Evolutionary conservation across 2,888 invertebrate species (phyloP).

Genomic region (Tribolium freemani): DNA sequence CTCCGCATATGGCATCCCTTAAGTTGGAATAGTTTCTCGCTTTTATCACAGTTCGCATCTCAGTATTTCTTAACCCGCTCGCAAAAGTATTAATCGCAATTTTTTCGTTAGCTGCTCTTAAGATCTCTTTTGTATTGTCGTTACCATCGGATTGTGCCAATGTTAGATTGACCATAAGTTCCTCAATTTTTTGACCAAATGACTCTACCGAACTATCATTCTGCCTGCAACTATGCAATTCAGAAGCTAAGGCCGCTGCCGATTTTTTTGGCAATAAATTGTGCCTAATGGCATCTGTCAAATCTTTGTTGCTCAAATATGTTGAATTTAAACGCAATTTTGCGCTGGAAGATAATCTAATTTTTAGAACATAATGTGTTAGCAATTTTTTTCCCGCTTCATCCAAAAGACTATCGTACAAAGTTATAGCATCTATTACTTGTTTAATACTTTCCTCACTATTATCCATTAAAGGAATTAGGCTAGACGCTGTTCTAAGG

Average conservation of each 20-base stretch:
- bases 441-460: constrained; percentile 47
- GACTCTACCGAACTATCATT: constrained; percentile 37
- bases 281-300: too few relatives aligned
- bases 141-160: constrained; percentile 45
- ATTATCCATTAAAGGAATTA: constrained; percentile 35
- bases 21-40: constrained; percentile 43
- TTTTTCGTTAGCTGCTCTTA: constrained; percentile 46
- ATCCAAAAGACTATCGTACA: constrained; percentile 46
- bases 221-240: constrained; percentile 40
- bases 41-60: constrained; percentile 43
- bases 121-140: constrained; percentile 17
- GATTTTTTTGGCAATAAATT: constrained; percentile 39
- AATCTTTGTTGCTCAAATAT: too few relatives aligned
- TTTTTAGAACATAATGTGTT: too few relatives aligned
- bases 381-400: too few relatives aligned
- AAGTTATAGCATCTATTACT: constrained; percentile 49
- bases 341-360: constrained; percentile 32
- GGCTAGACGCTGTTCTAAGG: constrained; percentile 44
- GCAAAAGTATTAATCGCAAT: constrained; percentile 48
- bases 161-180: constrained; percentile 42
- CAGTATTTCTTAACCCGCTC: constrained; percentile 42
- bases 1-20: constrained; percentile 34
- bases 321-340: too few relatives aligned
- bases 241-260: too few relatives aligned
- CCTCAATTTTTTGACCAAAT: constrained; percentile 42